Evolutionary conservation across 2,888 invertebrate species (phyloP).

Genomic region (Oligia latruncula): DNA sequence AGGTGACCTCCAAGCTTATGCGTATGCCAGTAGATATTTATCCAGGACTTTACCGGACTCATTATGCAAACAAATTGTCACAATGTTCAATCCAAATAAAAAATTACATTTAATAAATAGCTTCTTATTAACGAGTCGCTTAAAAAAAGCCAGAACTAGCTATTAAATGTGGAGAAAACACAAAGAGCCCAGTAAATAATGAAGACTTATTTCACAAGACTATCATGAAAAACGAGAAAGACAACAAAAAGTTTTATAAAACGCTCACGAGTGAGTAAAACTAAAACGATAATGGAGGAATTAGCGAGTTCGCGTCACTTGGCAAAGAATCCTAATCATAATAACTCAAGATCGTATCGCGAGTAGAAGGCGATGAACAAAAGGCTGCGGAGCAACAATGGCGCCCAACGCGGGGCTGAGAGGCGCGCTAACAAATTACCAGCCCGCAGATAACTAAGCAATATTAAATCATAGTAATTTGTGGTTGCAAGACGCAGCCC

Average conservation of each 20-base stretch:
- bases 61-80: constrained; percentile 71
- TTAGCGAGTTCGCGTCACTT: constrained; percentile 88
- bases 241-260: constrained; percentile 71
- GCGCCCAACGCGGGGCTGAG: constrained; percentile 84
- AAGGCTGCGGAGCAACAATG: constrained; percentile 88
- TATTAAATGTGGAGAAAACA: constrained; percentile 26
- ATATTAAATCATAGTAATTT: constrained; percentile 90
- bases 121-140: constrained; percentile 2
- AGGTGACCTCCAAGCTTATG: constrained; percentile 77
- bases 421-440: constrained; percentile 89
- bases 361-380: constrained; percentile 88
- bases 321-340: constrained; percentile 90
- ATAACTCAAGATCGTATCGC: constrained; percentile 90
- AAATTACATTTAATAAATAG: not conserved
- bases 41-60: constrained; percentile 73
- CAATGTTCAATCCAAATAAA: not conserved
- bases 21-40: constrained; percentile 76
- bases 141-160: constrained; percentile 9
- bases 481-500: constrained; percentile 86
- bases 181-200: constrained; percentile 55
- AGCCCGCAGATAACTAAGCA: constrained; percentile 89
- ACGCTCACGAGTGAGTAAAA: constrained; percentile 76
- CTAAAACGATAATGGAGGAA: constrained; percentile 86
- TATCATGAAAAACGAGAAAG: constrained; percentile 53
- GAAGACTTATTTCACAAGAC: constrained; percentile 47